A percentile compares a stretch with the other conserved stretches of the same genome.
phyloP scores from a whole-genome alignment of 2,113 vertebrate genomes.

The Upupa epops region DNA sequence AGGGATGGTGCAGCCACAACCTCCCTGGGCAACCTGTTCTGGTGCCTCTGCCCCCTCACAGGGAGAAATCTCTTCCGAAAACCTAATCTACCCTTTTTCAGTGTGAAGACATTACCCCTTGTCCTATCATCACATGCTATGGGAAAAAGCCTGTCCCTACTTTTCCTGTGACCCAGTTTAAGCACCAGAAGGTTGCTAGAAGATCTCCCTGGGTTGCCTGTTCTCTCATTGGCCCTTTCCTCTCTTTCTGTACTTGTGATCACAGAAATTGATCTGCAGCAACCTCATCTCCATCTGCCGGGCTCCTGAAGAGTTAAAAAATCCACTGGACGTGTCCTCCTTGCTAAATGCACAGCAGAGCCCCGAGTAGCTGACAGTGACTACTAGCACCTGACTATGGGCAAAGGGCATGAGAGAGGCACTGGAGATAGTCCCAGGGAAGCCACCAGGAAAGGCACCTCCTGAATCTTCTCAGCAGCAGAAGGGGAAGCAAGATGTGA shows the following conservation, averaged over 20 bases:
- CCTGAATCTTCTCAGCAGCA: neutral
- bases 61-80: neutral
- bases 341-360: accelerated
- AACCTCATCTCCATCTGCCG: neutral
- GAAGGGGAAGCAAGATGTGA: neutral
- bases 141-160: neutral
- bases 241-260: neutral
- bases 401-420: neutral
- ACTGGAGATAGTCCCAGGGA: neutral
- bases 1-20: neutral
- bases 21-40: neutral
- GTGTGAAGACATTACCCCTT: neutral
- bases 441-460: neutral
- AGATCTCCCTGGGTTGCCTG: neutral
- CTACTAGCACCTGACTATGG: accelerated
- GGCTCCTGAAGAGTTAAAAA: neutral
- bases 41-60: neutral
- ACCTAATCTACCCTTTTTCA: neutral
- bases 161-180: neutral
- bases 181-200: neutral
- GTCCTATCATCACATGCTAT: neutral
- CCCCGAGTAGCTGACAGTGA: neutral
- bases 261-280: neutral
- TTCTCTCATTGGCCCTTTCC: neutral
- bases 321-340: no score